Evolutionary conservation across 2,888 invertebrate species (phyloP).

Genomic region (Rotaria sp.): DNA sequence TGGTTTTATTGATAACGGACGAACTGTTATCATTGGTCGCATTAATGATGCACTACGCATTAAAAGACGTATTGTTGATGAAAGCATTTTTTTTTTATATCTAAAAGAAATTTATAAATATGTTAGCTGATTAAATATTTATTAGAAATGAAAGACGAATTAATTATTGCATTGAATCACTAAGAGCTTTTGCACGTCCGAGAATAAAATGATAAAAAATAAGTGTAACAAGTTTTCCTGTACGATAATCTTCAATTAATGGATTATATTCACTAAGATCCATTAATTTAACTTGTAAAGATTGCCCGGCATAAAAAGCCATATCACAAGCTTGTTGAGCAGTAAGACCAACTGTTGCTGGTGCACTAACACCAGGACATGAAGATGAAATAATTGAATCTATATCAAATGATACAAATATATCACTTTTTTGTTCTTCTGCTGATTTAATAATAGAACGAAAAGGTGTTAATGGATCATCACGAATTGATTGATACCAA

Average conservation of each 20-base stretch:
- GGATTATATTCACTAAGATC: constrained; percentile 40
- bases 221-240: constrained; percentile 31
- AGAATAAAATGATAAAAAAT: constrained; percentile 39
- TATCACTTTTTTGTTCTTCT: neutral
- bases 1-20: neutral
- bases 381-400: constrained; percentile 35
- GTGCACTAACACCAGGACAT: constrained; percentile 40
- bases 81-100: neutral
- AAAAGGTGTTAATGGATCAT: neutral
- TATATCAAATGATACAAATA: constrained; percentile 40
- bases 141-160: too few relatives aligned
- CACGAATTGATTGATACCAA: constrained; percentile 30
- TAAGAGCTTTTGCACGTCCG: neutral
- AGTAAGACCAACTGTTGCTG: constrained; percentile 34
- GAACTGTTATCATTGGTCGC: neutral
- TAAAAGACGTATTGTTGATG: neutral
- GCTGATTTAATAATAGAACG: neutral
- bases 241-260: constrained; percentile 32
- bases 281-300: constrained; percentile 31
- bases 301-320: constrained; percentile 28
- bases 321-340: constrained; percentile 35
- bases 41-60: neutral
- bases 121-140: too few relatives aligned
- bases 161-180: neutral
- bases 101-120: neutral